A percentile compares a stretch with the other conserved stretches of the same genome.
phyloP scores from a whole-genome alignment of 2,113 vertebrate genomes.

The Microcebus jonahi region DNA sequence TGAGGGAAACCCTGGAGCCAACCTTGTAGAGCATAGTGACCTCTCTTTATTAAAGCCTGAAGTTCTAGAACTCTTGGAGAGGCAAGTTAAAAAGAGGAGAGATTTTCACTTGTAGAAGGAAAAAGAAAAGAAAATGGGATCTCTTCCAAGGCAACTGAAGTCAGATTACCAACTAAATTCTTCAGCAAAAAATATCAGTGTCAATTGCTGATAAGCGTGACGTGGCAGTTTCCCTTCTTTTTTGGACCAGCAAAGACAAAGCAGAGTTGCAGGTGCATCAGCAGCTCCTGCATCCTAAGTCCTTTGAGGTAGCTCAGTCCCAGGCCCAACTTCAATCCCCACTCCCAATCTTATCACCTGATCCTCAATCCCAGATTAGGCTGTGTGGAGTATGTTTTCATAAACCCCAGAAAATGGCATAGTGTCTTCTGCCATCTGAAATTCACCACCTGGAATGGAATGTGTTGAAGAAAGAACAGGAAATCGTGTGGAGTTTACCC shows the following conservation, averaged over 20 bases:
- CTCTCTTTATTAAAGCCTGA: neutral
- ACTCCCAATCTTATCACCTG: neutral
- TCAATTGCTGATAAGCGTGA: neutral
- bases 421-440: neutral
- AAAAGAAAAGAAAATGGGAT: neutral
- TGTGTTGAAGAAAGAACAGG: neutral
- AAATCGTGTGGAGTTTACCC: neutral
- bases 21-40: neutral
- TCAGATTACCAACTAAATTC: neutral
- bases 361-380: neutral
- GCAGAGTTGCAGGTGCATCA: neutral
- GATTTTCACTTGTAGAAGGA: neutral
- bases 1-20: neutral
- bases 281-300: neutral
- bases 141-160: neutral
- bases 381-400: neutral
- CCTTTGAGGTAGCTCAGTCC: neutral
- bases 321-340: neutral
- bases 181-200: neutral
- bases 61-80: neutral
- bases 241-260: neutral
- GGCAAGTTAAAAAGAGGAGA: neutral
- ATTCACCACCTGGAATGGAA: slow-evolving; percentile 5
- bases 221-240: neutral
- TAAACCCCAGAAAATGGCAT: neutral